phyloP scores from a whole-genome alignment of 2,113 vertebrate genomes.

The Pachyramphus minor region DNA sequence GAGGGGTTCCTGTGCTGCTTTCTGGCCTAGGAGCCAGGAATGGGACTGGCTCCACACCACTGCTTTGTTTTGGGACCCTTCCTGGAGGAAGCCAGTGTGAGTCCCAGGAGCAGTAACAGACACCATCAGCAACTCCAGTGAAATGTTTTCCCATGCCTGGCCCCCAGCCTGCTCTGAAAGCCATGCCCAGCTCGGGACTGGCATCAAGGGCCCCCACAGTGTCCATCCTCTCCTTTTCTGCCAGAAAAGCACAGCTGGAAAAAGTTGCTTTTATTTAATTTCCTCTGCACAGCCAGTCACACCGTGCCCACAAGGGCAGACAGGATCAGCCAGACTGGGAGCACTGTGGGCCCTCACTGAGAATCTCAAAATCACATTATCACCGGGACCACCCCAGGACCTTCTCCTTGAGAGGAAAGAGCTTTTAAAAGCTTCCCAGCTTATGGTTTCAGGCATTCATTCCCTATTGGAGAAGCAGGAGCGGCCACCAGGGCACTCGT shows the following conservation, averaged over 20 bases:
- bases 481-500: rapidly evolving
- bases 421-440: neutral
- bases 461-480: neutral
- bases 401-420: neutral
- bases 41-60: neutral
- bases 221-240: neutral
- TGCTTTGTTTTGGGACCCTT: neutral
- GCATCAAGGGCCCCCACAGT: neutral
- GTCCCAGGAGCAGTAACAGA: neutral
- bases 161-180: neutral
- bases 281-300: neutral
- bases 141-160: neutral
- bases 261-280: neutral
- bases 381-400: neutral
- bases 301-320: rapidly evolving
- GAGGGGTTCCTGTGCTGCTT: neutral
- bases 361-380: neutral
- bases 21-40: neutral
- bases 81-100: neutral
- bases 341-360: neutral
- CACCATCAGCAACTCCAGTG: neutral
- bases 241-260: neutral
- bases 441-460: neutral
- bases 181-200: rapidly evolving
- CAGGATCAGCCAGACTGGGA: neutral